Conservation (phyloP, 2,113 vertebrate genomes). For the Chinchilla lanigera region DNA sequence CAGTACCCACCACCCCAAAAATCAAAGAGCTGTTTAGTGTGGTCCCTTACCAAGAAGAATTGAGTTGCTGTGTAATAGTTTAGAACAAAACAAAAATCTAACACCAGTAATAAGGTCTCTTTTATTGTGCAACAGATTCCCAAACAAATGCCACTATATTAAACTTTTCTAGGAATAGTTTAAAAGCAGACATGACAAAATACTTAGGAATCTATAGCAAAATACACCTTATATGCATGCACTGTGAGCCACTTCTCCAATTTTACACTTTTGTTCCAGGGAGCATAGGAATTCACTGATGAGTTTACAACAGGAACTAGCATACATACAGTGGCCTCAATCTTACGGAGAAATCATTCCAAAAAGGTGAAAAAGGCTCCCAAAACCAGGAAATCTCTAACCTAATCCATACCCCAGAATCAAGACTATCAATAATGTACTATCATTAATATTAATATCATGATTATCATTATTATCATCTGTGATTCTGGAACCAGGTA, state of each 20-base stretch:
- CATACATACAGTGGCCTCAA: background rate
- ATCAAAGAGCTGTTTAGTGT: slow-evolving; percentile 18
- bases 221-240: background rate
- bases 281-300: background rate
- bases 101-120: slow-evolving; percentile 23
- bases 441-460: background rate
- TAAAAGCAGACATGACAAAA: slow-evolving; percentile 30
- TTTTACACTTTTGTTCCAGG: slow-evolving; percentile 2
- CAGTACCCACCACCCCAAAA: background rate
- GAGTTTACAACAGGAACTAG: background rate
- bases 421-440: slow-evolving; percentile 4
- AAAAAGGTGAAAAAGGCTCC: slow-evolving; percentile 34
- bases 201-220: background rate
- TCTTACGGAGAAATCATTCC: slow-evolving; percentile 2
- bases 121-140: slow-evolving; percentile 22
- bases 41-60: slow-evolving; percentile 33
- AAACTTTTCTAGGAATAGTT: slow-evolving; percentile 42
- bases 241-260: background rate
- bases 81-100: slow-evolving; percentile 16
- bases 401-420: background rate
- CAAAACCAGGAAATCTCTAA: slow-evolving; percentile 47
- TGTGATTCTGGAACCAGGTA: slow-evolving; percentile 29
- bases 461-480: background rate
- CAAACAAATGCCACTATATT: slow-evolving; percentile 11
- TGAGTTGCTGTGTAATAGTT: background rate